Percentiles rank a stretch among this genome's conserved stretches.
These are phyloP conservation scores for Drosophila putrida DNA, from an alignment of 2,888 invertebrate species.

Conservation along the genomic window DNA sequence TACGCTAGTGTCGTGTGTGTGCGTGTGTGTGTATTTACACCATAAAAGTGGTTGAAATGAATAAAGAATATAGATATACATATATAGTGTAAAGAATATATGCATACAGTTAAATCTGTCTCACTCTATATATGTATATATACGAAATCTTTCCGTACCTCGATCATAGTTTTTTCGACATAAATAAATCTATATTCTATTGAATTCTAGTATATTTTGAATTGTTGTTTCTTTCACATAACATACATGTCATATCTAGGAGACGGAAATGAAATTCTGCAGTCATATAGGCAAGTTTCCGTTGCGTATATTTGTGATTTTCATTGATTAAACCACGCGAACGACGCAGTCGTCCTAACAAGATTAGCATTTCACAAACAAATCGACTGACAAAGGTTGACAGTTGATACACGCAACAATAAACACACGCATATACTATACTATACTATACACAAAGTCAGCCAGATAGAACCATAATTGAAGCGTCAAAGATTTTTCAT, in stretches of 20 bases:
- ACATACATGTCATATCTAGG: conserved; percentile 7
- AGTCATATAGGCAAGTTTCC: conserved; percentile 62
- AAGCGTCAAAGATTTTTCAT: conserved; percentile 45
- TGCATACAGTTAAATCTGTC: not conserved
- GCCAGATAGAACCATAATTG: conserved; percentile 24
- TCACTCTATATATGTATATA: too few species aligned
- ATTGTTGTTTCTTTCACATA: conserved; percentile 10
- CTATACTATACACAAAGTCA: conserved; percentile 1
- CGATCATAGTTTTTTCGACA: conserved; percentile 1
- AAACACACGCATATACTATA: conserved; percentile 14
- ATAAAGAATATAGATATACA: conserved; percentile 15
- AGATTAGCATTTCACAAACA: conserved; percentile 76
- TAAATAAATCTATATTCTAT: not conserved
- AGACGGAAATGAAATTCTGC: conserved; percentile 78
- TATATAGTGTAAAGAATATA: conserved; percentile 3
- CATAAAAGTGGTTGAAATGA: conserved; percentile 19
- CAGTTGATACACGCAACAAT: conserved; percentile 59
- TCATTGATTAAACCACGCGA: conserved; percentile 65
- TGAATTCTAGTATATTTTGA: conserved; percentile 1
- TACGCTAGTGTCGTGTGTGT: conserved; percentile 14
- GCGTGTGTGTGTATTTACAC: conserved; percentile 21
- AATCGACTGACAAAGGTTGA: conserved; percentile 80
- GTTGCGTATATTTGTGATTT: conserved; percentile 52
- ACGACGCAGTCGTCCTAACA: conserved; percentile 51
- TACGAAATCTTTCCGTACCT: not conserved